Base-by-base conservation (phyloP, 2,797 vertebrate genomes). In the Pseudochaenichthys georgianus region DNA sequence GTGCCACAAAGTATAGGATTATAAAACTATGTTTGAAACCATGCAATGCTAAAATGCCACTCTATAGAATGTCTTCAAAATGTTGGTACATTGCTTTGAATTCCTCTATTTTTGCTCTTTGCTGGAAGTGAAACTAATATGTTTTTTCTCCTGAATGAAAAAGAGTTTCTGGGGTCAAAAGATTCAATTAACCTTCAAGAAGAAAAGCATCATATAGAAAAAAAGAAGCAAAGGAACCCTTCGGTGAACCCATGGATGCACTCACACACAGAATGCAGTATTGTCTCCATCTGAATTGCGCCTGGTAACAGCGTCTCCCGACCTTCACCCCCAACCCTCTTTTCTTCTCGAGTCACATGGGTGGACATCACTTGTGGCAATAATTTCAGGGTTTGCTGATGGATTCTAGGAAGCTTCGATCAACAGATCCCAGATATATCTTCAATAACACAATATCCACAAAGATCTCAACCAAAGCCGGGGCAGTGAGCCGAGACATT, bases 161-260 rank as follows among this genome's bases (percentile, higher is more conserved):
- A 84, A 74, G 64, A 84, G 77, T 86, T 87, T 84, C 65, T 82
- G 19, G 82, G 93, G 89, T 94, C 91, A 93, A 90, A 77, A 83
- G 82, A 94, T 92, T 95, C 86, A 91, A 95, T 95, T 94, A 95
- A 95, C 91, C 93, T 92, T 84, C 55, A 63, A 67, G 75, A 90
- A 85, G 81, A 91, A 87, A 88, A 75, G 75, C 65, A 61, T 78
- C 78, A 87, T 60, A 85, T 51, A 63, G 64, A 72, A 73, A 84
- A 70, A 38, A 69, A 87, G 64, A 52, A 85, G 60, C 28, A 84
- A 81, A 86, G 58, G 70, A 68, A 82, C 8, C 62, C 42, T 59
- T 69, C 61, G 67, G 64, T 65, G 58, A 74, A 84, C 60, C 48
- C 59, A 47, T 64, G 48, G 77, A 75, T 84, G 67, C 66, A 72